Evolutionary conservation across 1,140 invertebrate species (phyloP).

Genomic region (Camponotus floridanus): DNA sequence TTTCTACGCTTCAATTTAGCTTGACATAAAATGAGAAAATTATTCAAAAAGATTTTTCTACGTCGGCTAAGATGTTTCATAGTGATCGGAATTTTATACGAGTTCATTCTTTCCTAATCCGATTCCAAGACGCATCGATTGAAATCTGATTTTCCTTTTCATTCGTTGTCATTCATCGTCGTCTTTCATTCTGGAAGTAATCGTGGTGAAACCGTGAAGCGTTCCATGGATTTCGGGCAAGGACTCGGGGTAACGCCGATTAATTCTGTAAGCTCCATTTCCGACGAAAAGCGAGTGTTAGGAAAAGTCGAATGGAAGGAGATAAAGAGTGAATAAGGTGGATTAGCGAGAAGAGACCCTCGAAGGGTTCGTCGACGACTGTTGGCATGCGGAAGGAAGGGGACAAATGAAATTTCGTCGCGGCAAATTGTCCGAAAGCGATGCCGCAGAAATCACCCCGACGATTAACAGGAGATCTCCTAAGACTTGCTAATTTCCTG

Average conservation of each 20-base stretch:
- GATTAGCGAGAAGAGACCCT: slow-evolving; percentile 68
- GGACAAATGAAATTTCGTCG: slow-evolving; percentile 80
- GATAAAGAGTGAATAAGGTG: slow-evolving; percentile 70
- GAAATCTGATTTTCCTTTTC: slow-evolving; percentile 66
- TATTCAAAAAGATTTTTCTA: slow-evolving; percentile 6
- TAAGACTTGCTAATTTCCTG: slow-evolving; percentile 82
- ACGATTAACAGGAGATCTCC: slow-evolving; percentile 80
- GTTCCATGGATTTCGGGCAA: slow-evolving; percentile 49
- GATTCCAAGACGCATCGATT: slow-evolving; percentile 3
- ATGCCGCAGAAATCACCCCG: slow-evolving; percentile 78
- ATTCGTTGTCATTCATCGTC: slow-evolving; percentile 51
- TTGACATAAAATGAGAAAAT: not conserved
- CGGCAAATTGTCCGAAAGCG: slow-evolving; percentile 80
- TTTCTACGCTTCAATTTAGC: too few species aligned
- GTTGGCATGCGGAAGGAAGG: slow-evolving; percentile 58
- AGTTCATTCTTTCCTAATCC: slow-evolving; percentile 50
- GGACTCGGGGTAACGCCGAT: slow-evolving; percentile 67
- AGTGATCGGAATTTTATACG: not conserved
- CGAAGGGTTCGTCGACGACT: slow-evolving; percentile 49
- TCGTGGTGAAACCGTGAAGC: slow-evolving; percentile 30
- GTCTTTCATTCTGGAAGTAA: slow-evolving; percentile 7
- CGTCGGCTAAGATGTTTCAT: not conserved
- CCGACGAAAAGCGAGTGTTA: slow-evolving; percentile 47
- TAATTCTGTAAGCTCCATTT: slow-evolving; percentile 65
- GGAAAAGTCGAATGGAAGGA: slow-evolving; percentile 23